Conservation (phyloP, 1,140 invertebrate species). For the Hydropsyche tenuis region DNA sequence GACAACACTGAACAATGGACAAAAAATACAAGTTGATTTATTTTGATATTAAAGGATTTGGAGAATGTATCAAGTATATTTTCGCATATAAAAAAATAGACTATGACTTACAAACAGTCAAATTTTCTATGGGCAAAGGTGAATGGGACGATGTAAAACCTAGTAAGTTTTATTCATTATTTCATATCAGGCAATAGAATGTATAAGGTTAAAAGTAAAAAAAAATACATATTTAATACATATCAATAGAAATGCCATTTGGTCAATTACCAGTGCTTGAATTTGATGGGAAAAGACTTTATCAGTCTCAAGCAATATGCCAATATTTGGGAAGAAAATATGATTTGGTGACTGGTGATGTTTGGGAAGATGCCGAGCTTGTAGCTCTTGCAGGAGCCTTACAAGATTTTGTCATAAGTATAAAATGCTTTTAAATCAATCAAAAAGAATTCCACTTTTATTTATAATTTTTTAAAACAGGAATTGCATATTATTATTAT, state of each 20-base stretch:
- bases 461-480: conserved; percentile 29
- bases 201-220: not conserved
- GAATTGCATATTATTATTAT: conserved; percentile 40
- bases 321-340: conserved; percentile 74
- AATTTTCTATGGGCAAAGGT: conserved; percentile 9
- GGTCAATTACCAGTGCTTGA: conserved; percentile 78
- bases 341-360: conserved; percentile 68
- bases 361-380: conserved; percentile 71
- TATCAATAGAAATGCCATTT: conserved; percentile 71
- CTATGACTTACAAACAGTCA: conserved; percentile 36
- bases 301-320: conserved; percentile 74
- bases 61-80: conserved; percentile 44
- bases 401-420: conserved; percentile 35
- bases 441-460: not conserved
- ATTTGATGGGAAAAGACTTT: conserved; percentile 72
- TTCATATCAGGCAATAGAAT: not conserved
- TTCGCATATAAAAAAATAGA: conserved; percentile 36
- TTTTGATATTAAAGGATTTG: conserved; percentile 42
- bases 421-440: conserved; percentile 17
- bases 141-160: conserved; percentile 36
- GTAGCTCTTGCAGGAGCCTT: conserved; percentile 60
- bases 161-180: conserved; percentile 36
- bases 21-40: conserved; percentile 44
- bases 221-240: conserved; percentile 39
- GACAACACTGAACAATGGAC: not conserved